Evolutionary conservation across 1,140 invertebrate genomes (phyloP), one percentile per base, ranked within the genome.

Genomic region (Maniola jurtina): DNA sequence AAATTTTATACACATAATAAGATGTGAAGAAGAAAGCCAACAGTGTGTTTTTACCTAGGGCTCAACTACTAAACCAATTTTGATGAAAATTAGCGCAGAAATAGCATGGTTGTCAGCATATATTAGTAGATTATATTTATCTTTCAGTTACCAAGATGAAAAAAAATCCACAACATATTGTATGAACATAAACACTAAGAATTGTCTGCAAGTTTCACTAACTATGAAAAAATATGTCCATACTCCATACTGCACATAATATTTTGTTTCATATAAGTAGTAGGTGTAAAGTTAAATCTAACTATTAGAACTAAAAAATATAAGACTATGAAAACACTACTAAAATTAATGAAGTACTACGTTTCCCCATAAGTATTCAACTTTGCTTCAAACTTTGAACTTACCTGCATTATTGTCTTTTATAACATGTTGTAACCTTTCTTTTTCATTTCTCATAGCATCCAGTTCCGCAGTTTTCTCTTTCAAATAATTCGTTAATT

Each of bases 401-500:
- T 55, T 70, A 82, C 81, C 71, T 76, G 64, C 58, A 50, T 57
- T 72, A 40, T 77, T 82, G 6, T 81, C 68, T 33, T 81, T 73
- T 40, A 82, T n/a, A 47, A 63, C 47, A 61, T 73, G 57, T 61
- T 77, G 68, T 33, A 80, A 52, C 34, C 60, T 71, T 16, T 79
- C 81, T 52, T 76, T 83, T 47, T 84, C 80, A 14, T 72, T 81
- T 36, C 76, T 73, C 6, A 68, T n/a, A 4, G 60, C 36, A 2
- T 84, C 80, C 6, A 83, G 58, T 55, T 84, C 82, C 0, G 52
- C 7, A 6, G 77, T 77, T 63, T 84, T 84, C 15, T 84, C 82
- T 67, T 81, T 84, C 59, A 84, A 68, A 60, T 83, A 85, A 65
- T 71, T 79, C 5, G 73, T 81, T 4, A 85, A 47, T 58, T 85